Base-by-base conservation (phyloP, 2,113 vertebrate genomes). In the Dipodomys merriami region DNA sequence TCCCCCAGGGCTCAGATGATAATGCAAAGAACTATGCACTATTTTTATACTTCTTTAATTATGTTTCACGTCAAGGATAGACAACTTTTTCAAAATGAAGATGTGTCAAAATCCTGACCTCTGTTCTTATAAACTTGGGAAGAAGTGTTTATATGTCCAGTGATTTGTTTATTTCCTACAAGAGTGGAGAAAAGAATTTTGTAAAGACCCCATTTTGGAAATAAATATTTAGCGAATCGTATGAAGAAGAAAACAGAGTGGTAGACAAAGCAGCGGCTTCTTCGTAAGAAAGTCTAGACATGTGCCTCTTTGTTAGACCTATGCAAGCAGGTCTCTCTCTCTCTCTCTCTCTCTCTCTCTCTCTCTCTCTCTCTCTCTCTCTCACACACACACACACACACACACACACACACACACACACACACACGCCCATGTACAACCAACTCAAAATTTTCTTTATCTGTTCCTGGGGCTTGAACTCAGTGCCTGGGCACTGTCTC, bases 81-180 rank as follows among this genome's bases (percentile, higher is more conserved):
- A 10, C 33, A 65, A 57, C 13, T 57, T 57, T 57, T 57, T 57
- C 53, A 78, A 94, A 71, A 67, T 16, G 20, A 1, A 5, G 4
- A 73, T 49, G 60, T 49, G 23, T 85, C 57, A 84, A 49, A 76
- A 22, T 74, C 25, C 29, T 78, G 46, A 83, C 44, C 35, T 30
- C 18, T 15, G 71, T 72, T 79, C 49, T 77, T 57, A 6, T 30
- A 86, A 86, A 77, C 30, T 25, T 64, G 57, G 23, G 35, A 64
- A 65, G 39, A 93, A 22, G 86, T 64, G 68, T 49, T 91, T 85
- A 49, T 35, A 6, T 85, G 79, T 91, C 46, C 35, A 73, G 39
- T 60, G 46, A 76, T 77, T 39, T 29, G 46, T 91, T 46, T 27
- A 44, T 67, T 96, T 95, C 10, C 27, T 81, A 4, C 33, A 35